Evolutionary conservation across 2,797 vertebrate species (phyloP).

Genomic region (Pipistrellus nathusii): DNA sequence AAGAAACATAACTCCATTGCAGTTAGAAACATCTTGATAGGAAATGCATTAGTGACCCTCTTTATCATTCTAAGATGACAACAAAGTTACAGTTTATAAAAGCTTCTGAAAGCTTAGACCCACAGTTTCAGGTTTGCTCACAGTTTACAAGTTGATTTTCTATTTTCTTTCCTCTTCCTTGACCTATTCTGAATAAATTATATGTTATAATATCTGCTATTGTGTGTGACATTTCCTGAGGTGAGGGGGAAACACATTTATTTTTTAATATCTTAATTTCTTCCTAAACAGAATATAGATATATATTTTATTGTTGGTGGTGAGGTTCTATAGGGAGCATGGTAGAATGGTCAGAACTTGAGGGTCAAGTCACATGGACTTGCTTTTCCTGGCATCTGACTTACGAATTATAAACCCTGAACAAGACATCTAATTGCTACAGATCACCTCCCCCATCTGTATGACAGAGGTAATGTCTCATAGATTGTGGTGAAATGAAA

Average conservation of each 20-base stretch:
- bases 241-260: neutral
- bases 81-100: constrained; percentile 10
- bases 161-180: neutral
- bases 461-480: neutral
- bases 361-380: neutral
- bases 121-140: neutral
- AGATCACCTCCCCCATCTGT: neutral
- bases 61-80: neutral
- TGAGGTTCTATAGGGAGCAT: neutral
- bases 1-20: constrained; percentile 26
- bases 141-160: neutral
- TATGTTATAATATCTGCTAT: neutral
- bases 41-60: neutral
- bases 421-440: neutral
- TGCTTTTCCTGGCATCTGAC: neutral
- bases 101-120: neutral
- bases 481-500: neutral
- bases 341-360: neutral
- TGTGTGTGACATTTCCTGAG: neutral
- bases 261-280: neutral
- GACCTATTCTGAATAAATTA: neutral
- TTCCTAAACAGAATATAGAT: neutral
- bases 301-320: neutral
- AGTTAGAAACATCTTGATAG: constrained; percentile 52
- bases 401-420: neutral